Conservation (phyloP, 2,888 invertebrate genomes). For the Alentia gelatinosa region DNA sequence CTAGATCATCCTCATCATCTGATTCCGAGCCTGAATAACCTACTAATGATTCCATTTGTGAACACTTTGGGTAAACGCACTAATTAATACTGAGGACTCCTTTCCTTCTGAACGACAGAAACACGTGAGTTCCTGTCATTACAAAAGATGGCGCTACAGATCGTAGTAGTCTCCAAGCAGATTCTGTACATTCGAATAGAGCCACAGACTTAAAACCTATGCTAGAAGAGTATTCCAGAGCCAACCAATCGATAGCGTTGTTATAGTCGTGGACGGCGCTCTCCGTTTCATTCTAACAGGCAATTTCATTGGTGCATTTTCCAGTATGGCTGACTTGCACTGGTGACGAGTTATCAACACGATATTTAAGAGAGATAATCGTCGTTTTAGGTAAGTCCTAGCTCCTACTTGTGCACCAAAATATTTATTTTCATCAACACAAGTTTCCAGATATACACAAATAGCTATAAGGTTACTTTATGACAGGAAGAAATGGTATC, state of each 20-base stretch:
- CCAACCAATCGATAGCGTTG: not conserved
- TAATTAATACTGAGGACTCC: too few species aligned
- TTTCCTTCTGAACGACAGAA: too few species aligned
- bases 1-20: not conserved
- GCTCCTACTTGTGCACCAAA: not conserved
- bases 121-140: too few species aligned
- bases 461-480: not conserved
- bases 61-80: not conserved
- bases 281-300: not conserved
- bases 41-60: not conserved
- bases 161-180: too few species aligned
- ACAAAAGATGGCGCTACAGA: too few species aligned
- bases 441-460: not conserved
- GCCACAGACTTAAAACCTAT: too few species aligned
- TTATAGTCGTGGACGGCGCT: not conserved
- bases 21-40: constrained; percentile 14
- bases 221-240: too few species aligned
- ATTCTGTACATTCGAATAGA: too few species aligned
- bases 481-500: too few species aligned
- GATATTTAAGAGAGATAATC: not conserved
- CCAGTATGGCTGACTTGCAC: constrained; percentile 16
- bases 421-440: not conserved
- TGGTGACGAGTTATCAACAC: constrained; percentile 27
- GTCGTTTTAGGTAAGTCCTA: not conserved
- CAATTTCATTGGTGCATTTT: not conserved